These are phyloP conservation scores for Papilio glaucus DNA, from an alignment of 1,140 invertebrate genomes.

Conservation along the genomic window DNA sequence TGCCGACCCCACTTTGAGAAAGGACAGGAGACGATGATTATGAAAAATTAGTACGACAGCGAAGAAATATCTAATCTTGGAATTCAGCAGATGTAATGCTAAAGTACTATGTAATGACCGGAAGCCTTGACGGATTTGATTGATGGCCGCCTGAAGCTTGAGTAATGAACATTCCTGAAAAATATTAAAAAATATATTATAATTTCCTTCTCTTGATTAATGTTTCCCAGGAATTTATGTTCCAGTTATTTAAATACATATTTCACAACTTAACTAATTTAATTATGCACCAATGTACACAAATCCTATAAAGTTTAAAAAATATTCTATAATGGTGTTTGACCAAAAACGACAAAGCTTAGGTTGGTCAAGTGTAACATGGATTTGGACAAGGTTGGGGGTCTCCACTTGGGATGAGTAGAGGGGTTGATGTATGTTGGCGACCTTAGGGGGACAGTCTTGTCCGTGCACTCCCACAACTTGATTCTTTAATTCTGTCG, in stretches of 20 bases:
- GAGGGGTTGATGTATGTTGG: too few relatives aligned
- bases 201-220: constrained; percentile 6
- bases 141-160: neutral
- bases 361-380: too few relatives aligned
- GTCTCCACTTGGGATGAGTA: too few relatives aligned
- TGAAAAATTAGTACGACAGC: neutral
- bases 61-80: neutral
- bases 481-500: too few relatives aligned
- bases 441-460: too few relatives aligned
- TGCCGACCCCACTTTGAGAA: too few relatives aligned
- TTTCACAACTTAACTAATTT: neutral
- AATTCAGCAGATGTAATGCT: neutral
- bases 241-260: neutral
- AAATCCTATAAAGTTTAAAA: too few relatives aligned
- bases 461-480: too few relatives aligned
- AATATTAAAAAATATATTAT: neutral
- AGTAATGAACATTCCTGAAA: neutral
- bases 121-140: neutral
- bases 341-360: too few relatives aligned
- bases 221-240: neutral
- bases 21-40: too few relatives aligned
- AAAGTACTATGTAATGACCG: constrained; percentile 8
- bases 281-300: neutral
- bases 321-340: too few relatives aligned
- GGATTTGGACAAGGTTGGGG: too few relatives aligned